phyloP scores from a whole-genome alignment of 2,113 vertebrate genomes.

The Manacus vitellinus region DNA sequence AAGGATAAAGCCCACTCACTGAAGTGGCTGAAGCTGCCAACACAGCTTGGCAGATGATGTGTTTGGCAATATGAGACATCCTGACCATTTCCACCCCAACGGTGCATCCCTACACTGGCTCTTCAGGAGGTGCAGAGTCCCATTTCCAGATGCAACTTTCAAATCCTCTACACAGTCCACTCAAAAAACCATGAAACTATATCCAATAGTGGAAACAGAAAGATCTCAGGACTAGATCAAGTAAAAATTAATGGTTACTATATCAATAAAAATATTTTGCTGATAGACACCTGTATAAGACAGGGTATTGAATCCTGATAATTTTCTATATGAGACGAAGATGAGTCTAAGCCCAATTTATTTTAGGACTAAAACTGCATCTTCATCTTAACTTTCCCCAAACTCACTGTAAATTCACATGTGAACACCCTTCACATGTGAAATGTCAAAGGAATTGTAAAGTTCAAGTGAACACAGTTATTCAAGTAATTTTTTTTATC shows the following conservation, averaged over 20 bases:
- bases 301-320: background rate
- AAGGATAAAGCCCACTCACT: background rate
- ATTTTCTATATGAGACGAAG: background rate
- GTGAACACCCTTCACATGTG: background rate
- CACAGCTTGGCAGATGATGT: background rate
- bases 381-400: background rate
- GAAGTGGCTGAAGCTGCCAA: background rate
- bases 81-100: background rate
- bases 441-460: background rate
- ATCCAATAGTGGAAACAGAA: background rate
- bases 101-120: background rate
- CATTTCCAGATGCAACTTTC: background rate
- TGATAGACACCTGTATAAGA: background rate
- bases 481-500: background rate
- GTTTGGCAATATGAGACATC: background rate
- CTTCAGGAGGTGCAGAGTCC: background rate
- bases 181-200: background rate
- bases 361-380: background rate
- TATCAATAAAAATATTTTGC: background rate
- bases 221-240: background rate
- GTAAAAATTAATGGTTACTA: background rate
- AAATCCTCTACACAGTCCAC: background rate
- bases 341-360: background rate
- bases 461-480: background rate
- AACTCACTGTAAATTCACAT: background rate